phyloP scores from a whole-genome alignment of 2,113 vertebrate species.

The Tychaedon coryphoeus region DNA sequence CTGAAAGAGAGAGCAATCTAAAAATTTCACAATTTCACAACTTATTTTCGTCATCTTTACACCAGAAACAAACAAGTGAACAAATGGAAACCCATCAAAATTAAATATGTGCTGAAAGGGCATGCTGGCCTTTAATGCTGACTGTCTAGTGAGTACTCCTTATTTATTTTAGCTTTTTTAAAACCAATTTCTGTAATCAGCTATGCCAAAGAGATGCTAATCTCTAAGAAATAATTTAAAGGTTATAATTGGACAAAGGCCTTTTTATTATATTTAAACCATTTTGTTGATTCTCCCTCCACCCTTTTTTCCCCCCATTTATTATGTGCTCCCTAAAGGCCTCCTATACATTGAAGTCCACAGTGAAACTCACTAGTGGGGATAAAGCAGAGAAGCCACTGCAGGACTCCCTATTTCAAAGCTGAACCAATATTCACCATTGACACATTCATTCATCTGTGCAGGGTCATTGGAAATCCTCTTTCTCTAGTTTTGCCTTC shows the following conservation, averaged over 20 bases:
- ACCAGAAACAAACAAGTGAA: background rate
- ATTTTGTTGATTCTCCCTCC: conserved; percentile 13
- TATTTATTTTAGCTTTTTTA: background rate
- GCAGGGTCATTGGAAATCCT: conserved; percentile 83
- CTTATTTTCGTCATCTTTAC: background rate
- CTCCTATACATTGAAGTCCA: conserved; percentile 65
- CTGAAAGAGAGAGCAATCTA: background rate
- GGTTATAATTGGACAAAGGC: background rate
- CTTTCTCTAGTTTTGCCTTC: conserved; percentile 81
- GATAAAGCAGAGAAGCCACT: conserved; percentile 71
- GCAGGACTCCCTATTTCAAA: conserved; percentile 81
- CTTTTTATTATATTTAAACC: conserved; percentile 33
- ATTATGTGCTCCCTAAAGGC: conserved; percentile 67
- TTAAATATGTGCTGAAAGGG: background rate
- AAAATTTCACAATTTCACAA: background rate
- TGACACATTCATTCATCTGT: conserved; percentile 82
- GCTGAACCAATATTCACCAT: conserved; percentile 82
- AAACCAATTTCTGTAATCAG: background rate
- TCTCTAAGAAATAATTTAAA: conserved; percentile 56
- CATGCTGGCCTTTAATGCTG: conserved; percentile 13
- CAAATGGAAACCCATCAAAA: background rate
- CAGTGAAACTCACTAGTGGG: conserved; percentile 57
- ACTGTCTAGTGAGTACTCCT: background rate
- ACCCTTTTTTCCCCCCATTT: background rate
- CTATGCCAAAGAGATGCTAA: background rate